Conservation (phyloP, 1,140 invertebrate genomes). For the Drosophila paulistorum region DNA sequence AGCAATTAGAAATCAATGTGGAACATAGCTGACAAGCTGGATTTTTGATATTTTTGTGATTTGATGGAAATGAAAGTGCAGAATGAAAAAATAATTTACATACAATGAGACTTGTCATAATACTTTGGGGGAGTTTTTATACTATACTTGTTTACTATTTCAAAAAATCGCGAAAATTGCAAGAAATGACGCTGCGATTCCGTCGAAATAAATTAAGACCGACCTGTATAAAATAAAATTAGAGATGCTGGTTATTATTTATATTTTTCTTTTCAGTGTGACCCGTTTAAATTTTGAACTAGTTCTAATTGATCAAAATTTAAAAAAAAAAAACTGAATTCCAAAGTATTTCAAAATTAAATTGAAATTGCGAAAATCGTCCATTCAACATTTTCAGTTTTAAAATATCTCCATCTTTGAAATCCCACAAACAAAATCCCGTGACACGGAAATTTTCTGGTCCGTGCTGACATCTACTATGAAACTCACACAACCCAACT, state of each 20-base stretch:
- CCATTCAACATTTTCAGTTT: too few relatives aligned
- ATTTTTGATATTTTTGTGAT: not conserved
- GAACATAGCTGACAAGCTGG: constrained; percentile 23
- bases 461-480: too few relatives aligned
- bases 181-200: too few relatives aligned
- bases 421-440: too few relatives aligned
- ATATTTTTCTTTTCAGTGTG: not conserved
- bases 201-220: too few relatives aligned
- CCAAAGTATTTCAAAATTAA: too few relatives aligned
- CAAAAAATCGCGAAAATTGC: not conserved
- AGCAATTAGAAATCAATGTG: constrained; percentile 15
- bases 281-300: not conserved
- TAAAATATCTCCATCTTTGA: too few relatives aligned
- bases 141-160: constrained; percentile 5
- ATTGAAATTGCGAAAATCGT: too few relatives aligned
- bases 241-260: not conserved
- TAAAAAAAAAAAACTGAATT: too few relatives aligned
- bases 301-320: not conserved
- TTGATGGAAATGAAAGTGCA: not conserved
- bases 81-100: not conserved
- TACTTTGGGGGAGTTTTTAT: constrained; percentile 1
- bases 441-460: too few relatives aligned
- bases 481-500: too few relatives aligned
- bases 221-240: too few relatives aligned
- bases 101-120: constrained; percentile 18